A percentile compares a stretch with the other conserved stretches of the same genome.
Conservation (phyloP, 1,140 invertebrate species). For the Diorhabda sublineata region DNA sequence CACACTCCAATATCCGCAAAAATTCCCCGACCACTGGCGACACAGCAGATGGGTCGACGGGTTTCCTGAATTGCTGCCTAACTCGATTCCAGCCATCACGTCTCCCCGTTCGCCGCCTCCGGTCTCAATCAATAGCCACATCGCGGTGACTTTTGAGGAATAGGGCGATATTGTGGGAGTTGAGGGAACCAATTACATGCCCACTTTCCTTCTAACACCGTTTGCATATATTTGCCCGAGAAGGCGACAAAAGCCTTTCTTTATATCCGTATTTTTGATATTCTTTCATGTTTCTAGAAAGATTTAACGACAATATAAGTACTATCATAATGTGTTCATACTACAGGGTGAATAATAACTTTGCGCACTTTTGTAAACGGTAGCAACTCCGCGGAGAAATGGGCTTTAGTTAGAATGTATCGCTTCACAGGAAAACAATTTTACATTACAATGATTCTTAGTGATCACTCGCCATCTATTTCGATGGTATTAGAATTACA, state of each 20-base stretch:
- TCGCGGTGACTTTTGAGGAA: conserved; percentile 28
- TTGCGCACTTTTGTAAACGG: too few species aligned
- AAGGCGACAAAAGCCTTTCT: conserved; percentile 33
- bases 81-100: conserved; percentile 36
- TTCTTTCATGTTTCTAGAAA: not conserved
- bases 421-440: too few species aligned
- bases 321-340: too few species aligned
- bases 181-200: conserved; percentile 48
- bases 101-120: conserved; percentile 22
- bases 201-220: conserved; percentile 49
- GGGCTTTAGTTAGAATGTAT: too few species aligned
- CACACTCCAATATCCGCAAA: not conserved
- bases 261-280: conserved; percentile 7
- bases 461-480: too few species aligned
- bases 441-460: too few species aligned
- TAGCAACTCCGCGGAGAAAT: too few species aligned
- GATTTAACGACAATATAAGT: too few species aligned
- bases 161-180: not conserved
- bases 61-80: conserved; percentile 39
- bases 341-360: too few species aligned
- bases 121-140: conserved; percentile 45
- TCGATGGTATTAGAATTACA: too few species aligned
- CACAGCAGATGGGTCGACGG: conserved; percentile 21
- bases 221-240: conserved; percentile 47
- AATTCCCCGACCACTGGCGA: conserved; percentile 4